phyloP scores from a whole-genome alignment of 2,113 vertebrate species.

The Cygnus atratus region DNA sequence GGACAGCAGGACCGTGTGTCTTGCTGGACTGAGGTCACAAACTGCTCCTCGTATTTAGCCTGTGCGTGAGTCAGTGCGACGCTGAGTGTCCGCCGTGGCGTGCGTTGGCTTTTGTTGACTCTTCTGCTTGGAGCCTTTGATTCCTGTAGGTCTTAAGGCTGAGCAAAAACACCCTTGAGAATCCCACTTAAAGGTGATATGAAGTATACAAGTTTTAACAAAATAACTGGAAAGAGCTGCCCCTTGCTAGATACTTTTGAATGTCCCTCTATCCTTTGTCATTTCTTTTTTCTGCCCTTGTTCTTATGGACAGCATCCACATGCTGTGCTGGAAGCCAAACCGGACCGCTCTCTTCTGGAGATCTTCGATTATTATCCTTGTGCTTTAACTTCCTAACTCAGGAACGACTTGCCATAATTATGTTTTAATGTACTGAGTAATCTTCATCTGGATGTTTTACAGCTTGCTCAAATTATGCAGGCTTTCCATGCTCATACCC shows the following conservation, averaged over 20 bases:
- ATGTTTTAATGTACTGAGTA: slow-evolving; percentile 13
- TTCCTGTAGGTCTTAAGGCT: background rate
- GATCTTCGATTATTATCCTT: background rate
- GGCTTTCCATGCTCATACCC: background rate
- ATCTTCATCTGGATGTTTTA: slow-evolving; percentile 45
- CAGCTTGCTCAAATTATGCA: background rate
- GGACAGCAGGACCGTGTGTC: background rate
- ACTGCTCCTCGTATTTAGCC: background rate
- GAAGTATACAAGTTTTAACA: background rate
- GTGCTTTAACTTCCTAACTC: slow-evolving; percentile 17
- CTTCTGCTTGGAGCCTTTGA: background rate
- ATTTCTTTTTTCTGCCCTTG: background rate
- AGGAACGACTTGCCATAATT: background rate
- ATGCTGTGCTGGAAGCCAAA: background rate
- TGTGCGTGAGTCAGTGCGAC: background rate
- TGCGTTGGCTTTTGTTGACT: background rate
- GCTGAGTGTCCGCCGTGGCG: background rate
- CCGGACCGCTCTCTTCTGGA: background rate
- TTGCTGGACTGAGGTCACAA: background rate
- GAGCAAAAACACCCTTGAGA: background rate
- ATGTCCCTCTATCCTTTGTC: background rate
- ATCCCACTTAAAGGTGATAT: fast-evolving
- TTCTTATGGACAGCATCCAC: background rate
- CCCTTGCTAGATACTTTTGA: background rate
- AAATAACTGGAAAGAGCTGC: background rate